phyloP scores from a whole-genome alignment of 1,140 invertebrate genomes.

The Lineus longissimus region DNA sequence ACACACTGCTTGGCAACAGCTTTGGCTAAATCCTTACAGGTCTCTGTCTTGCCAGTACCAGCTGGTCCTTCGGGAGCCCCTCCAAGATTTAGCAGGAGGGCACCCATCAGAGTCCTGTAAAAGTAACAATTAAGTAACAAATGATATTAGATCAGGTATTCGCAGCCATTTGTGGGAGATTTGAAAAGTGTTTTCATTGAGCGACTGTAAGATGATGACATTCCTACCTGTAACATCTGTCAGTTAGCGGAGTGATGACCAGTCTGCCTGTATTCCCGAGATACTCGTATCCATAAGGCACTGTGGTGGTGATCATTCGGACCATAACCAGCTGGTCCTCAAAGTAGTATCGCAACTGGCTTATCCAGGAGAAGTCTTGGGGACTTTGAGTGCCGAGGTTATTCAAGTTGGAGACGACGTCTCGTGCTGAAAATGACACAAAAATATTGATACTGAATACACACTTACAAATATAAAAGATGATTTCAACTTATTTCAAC shows the following conservation, averaged over 20 bases:
- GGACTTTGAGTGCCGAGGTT: constrained; percentile 28
- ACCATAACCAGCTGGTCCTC: constrained; percentile 32
- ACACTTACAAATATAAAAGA: not conserved
- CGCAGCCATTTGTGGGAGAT: not conserved
- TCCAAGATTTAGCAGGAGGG: constrained; percentile 51
- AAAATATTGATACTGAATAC: not conserved
- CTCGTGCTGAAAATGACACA: constrained; percentile 62
- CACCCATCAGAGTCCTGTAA: constrained; percentile 54
- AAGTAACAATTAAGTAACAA: not conserved
- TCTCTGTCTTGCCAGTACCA: constrained; percentile 56
- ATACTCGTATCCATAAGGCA: constrained; percentile 52
- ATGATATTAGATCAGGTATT: no score
- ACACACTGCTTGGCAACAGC: constrained; percentile 56
- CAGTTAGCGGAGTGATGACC: constrained; percentile 53
- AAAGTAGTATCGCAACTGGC: constrained; percentile 51
- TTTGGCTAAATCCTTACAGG: constrained; percentile 55
- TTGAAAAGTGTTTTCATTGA: not conserved
- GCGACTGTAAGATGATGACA: not conserved
- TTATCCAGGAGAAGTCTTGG: constrained; percentile 53
- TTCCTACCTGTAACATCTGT: constrained; percentile 49
- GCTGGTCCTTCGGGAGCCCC: constrained; percentile 55
- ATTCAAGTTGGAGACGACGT: constrained; percentile 63
- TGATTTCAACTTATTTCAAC: not conserved
- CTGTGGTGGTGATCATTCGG: constrained; percentile 52
- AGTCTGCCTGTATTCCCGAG: constrained; percentile 49